Evolutionary conservation across 2,888 invertebrate species (phyloP).

Genomic region (Baronia brevicornis): DNA sequence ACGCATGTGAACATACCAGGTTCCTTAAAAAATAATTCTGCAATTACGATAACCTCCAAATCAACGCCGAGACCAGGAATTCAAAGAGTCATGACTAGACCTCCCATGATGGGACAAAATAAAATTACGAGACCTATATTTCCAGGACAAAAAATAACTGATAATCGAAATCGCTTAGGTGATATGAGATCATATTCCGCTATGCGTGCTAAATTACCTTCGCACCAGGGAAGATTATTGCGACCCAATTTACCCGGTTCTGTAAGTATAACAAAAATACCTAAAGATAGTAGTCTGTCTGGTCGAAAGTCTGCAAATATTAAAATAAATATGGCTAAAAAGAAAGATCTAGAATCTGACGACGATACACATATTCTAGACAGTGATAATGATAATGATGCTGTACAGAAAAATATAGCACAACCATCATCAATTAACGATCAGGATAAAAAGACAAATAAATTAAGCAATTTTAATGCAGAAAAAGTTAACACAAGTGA

Average conservation of each 20-base stretch:
- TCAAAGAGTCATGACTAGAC: slow-evolving; percentile 52
- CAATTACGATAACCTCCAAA: slow-evolving; percentile 76
- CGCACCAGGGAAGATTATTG: slow-evolving; percentile 41
- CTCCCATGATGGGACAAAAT: slow-evolving; percentile 38
- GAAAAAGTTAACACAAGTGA: slow-evolving; percentile 12
- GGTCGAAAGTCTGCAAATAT: slow-evolving; percentile 32
- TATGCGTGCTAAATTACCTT: slow-evolving; percentile 47
- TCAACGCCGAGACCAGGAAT: slow-evolving; percentile 48
- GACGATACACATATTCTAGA: slow-evolving; percentile 62
- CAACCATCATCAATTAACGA: slow-evolving; percentile 22
- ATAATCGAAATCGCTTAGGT: slow-evolving; percentile 53
- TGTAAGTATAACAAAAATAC: slow-evolving; percentile 63
- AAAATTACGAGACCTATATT: slow-evolving; percentile 49
- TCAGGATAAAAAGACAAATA: slow-evolving; percentile 17
- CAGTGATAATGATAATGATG: slow-evolving; percentile 52
- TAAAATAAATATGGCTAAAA: slow-evolving; percentile 21
- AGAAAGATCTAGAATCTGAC: slow-evolving; percentile 43
- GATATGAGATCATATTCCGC: slow-evolving; percentile 47
- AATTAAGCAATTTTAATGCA: slow-evolving; percentile 5
- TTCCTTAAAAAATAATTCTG: slow-evolving; percentile 76
- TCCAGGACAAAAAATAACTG: slow-evolving; percentile 60
- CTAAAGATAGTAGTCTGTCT: slow-evolving; percentile 42
- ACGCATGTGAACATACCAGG: slow-evolving; percentile 56
- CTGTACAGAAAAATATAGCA: slow-evolving; percentile 20
- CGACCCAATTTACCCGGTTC: slow-evolving; percentile 56